A percentile compares a stretch with the other conserved stretches of the same genome.
Conservation (phyloP, 2,113 vertebrate genomes). For the Thermophis baileyi region DNA sequence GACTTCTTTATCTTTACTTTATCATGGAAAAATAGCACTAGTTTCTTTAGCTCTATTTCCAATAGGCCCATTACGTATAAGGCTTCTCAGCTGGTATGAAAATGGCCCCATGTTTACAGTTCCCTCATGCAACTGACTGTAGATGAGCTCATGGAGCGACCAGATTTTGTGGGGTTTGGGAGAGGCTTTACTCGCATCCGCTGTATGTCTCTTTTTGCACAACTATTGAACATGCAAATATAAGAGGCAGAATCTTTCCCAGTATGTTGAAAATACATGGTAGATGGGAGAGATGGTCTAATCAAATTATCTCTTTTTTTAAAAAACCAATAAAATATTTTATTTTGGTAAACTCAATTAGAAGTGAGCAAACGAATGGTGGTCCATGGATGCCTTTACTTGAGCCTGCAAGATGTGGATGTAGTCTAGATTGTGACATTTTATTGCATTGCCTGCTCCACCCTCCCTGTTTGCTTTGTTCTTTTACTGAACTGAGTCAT, state of each 20-base stretch:
- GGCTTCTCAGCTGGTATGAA: not conserved
- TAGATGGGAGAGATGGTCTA: not conserved
- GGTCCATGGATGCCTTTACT: not conserved
- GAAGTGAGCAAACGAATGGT: not conserved
- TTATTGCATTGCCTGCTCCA: not conserved
- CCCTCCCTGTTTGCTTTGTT: not conserved
- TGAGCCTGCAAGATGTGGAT: not conserved
- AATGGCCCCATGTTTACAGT: not conserved
- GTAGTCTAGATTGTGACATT: not conserved
- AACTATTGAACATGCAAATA: not conserved
- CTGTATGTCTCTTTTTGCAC: not conserved
- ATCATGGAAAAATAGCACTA: not conserved
- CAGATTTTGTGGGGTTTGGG: not conserved
- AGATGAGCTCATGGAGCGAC: not conserved
- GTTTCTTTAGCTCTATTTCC: not conserved
- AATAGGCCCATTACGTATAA: not conserved
- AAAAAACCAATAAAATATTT: not conserved
- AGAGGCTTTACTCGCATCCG: not conserved
- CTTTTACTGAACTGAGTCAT: slow-evolving; percentile 9
- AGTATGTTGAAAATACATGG: not conserved
- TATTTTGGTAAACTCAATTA: not conserved
- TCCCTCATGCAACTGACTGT: not conserved
- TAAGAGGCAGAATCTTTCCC: not conserved
- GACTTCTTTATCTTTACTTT: not conserved
- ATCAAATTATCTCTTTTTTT: not conserved